phyloP scores from a whole-genome alignment of 2,888 invertebrate genomes.

The Arenicola marina region DNA sequence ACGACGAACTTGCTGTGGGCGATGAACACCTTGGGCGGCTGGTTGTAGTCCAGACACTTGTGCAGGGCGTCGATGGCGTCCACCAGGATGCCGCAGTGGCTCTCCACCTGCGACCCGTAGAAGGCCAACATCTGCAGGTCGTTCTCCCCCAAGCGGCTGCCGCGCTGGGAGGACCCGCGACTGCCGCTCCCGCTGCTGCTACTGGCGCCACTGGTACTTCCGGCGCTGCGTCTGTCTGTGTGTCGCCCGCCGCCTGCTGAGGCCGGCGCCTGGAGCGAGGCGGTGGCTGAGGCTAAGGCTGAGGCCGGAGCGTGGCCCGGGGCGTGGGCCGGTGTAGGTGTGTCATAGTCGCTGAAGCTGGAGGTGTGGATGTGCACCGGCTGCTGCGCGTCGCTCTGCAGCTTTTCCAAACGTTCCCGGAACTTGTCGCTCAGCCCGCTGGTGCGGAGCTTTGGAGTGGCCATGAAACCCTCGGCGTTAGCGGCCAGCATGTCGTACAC shows the following conservation, averaged over 20 bases:
- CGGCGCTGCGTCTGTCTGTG: background rate
- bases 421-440: constrained; percentile 22
- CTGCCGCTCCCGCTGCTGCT: background rate
- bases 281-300: no score
- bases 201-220: background rate
- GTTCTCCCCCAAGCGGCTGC: constrained; percentile 61
- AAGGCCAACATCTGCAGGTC: constrained; percentile 84
- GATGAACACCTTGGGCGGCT: constrained; percentile 86
- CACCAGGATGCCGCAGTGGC: constrained; percentile 77
- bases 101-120: constrained; percentile 84
- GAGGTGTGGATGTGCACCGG: constrained; percentile 7
- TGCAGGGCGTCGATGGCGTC: constrained; percentile 92
- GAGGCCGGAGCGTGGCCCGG: background rate
- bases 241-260: no score
- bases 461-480: no score
- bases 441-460: constrained; percentile 11
- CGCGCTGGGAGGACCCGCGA: background rate
- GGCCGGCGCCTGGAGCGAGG: no score
- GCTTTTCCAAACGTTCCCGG: constrained; percentile 14
- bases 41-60: constrained; percentile 40
- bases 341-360: constrained; percentile 9
- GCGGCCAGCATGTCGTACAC: background rate
- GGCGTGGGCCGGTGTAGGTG: background rate
- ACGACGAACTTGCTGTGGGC: constrained; percentile 94
- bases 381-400: constrained; percentile 14